Conservation (phyloP, 1,140 invertebrate genomes). For the Brachionus koreanus region DNA sequence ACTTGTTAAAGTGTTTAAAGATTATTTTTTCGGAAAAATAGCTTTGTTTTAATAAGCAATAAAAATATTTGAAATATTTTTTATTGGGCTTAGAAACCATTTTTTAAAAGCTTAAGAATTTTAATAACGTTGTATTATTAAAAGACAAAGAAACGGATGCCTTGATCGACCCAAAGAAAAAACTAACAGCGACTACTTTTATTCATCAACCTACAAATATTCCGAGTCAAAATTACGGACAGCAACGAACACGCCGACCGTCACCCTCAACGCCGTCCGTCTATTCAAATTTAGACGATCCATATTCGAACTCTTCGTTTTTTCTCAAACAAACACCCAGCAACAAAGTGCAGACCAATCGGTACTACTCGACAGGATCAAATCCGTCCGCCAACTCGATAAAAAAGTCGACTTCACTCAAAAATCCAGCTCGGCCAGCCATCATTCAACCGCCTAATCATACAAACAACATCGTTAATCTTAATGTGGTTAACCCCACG, state of each 20-base stretch:
- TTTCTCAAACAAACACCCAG: background rate
- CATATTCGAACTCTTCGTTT: background rate
- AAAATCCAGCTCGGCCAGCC: background rate
- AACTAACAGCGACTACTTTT: background rate
- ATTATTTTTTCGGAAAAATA: background rate
- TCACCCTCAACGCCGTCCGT: background rate
- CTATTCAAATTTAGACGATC: background rate
- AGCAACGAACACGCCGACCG: background rate
- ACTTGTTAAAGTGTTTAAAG: background rate
- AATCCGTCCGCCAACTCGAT: background rate
- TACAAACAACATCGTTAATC: background rate
- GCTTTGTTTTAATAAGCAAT: background rate
- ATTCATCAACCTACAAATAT: background rate
- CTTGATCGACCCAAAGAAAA: background rate
- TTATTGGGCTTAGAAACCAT: background rate
- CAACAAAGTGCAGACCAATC: slow-evolving; percentile 22
- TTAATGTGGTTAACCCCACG: background rate
- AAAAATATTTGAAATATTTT: background rate
- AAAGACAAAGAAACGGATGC: slow-evolving; percentile 15
- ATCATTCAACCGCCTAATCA: background rate
- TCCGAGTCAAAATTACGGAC: background rate
- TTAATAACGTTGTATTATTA: background rate
- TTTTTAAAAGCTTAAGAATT: background rate
- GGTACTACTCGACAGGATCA: background rate
- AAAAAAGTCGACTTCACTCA: slow-evolving; percentile 5